Conservation (phyloP, 2,113 vertebrate genomes). For the Aythya baeri region DNA sequence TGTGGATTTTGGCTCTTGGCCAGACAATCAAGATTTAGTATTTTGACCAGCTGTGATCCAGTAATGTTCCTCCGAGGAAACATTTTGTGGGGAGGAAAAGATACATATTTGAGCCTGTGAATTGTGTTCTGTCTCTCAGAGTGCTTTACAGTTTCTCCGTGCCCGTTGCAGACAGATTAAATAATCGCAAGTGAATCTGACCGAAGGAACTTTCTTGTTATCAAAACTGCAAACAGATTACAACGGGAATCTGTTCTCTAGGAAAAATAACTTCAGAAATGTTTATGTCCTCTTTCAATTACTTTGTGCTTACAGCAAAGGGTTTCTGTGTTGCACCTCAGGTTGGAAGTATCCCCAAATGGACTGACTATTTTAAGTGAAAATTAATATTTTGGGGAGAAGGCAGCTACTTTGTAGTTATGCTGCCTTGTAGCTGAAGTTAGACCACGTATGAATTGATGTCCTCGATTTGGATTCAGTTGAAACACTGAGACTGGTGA, state of each 20-base stretch:
- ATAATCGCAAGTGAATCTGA: slow-evolving; percentile 10
- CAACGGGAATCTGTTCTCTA: neutral
- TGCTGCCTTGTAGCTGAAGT: neutral
- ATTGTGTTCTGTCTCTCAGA: slow-evolving; percentile 37
- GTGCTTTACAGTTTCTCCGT: slow-evolving; percentile 29
- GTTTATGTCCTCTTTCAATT: neutral
- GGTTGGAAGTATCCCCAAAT: neutral
- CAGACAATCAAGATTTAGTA: slow-evolving; percentile 73
- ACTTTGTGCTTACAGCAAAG: neutral
- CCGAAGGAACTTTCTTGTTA: neutral
- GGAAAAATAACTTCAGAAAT: neutral
- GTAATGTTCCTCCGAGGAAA: slow-evolving; percentile 73
- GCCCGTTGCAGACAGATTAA: slow-evolving; percentile 44
- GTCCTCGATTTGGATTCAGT: neutral
- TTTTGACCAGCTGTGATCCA: slow-evolving; percentile 77
- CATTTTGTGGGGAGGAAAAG: slow-evolving; percentile 63
- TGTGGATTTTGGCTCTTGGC: slow-evolving; percentile 72
- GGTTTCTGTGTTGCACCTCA: neutral
- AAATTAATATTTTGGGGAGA: neutral
- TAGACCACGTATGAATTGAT: neutral
- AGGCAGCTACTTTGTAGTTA: neutral
- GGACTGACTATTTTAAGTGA: neutral
- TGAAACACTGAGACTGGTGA: neutral
- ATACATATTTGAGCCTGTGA: slow-evolving; percentile 58
- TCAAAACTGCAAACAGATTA: neutral